A percentile compares a stretch with the other conserved stretches of the same genome.
These are phyloP conservation scores for Rhabdomys pumilio DNA, from an alignment of 2,797 vertebrate genomes.

Conservation along the genomic window DNA sequence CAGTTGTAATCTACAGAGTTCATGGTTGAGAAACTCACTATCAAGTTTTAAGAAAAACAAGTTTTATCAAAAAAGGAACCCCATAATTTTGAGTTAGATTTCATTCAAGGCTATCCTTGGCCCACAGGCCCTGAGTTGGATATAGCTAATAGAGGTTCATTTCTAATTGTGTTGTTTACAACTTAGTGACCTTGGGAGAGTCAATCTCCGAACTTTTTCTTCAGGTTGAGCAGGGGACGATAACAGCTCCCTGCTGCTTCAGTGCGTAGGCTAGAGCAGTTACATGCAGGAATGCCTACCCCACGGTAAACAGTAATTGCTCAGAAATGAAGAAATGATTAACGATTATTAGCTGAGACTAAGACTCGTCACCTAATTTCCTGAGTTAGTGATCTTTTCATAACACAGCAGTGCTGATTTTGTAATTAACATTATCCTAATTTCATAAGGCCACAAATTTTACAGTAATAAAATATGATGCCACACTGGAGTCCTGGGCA, in stretches of 20 bases:
- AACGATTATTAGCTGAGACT: slow-evolving; percentile 30
- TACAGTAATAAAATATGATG: slow-evolving; percentile 23
- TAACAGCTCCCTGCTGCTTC: not conserved
- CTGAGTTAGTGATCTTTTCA: slow-evolving; percentile 33
- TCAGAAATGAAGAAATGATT: slow-evolving; percentile 60
- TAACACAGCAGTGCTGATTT: slow-evolving; percentile 15
- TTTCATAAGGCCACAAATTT: slow-evolving; percentile 33
- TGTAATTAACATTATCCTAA: slow-evolving; percentile 15
- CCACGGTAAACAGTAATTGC: not conserved
- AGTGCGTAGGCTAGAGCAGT: not conserved
- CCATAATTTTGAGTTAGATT: not conserved
- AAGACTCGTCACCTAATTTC: slow-evolving; percentile 35
- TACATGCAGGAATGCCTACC: not conserved
- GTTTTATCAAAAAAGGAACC: not conserved
- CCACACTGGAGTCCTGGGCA: not conserved
- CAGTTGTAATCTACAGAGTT: not conserved
- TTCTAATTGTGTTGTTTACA: slow-evolving; percentile 33
- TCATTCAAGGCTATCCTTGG: not conserved
- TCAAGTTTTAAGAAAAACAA: not conserved
- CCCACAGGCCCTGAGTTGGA: not conserved
- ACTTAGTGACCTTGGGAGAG: not conserved
- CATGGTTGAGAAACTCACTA: not conserved
- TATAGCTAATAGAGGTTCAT: not conserved
- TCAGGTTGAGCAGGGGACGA: not conserved
- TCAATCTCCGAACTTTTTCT: slow-evolving; percentile 31